Evolutionary conservation across 2,113 vertebrate genomes (phyloP), one percentile per base, ranked within the genome.

Genomic region (Phylloscopus trochiloides): DNA sequence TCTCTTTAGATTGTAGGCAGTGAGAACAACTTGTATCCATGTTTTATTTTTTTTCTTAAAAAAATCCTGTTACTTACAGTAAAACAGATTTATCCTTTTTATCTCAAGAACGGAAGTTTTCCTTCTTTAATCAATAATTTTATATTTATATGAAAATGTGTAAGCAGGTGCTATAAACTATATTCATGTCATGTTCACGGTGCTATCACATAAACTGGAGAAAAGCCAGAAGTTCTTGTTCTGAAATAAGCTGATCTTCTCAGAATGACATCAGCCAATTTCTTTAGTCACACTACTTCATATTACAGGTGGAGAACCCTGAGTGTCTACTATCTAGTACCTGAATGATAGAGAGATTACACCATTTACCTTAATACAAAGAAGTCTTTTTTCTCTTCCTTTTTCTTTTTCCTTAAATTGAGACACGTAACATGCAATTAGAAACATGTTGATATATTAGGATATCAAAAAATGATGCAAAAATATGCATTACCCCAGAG

Each of bases 341-440:
- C 38, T 59, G 36, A 87, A 81, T 38, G 9, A 4, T 14, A 88
- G 45, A 45, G 14, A 62, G 11, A 34, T 73, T 45, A 45, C 14
- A 7, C 3, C 26, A n/a, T 45, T 85, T 45, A 36, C 17, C 47
- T 70, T 43, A 55, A 19, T 29, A 47, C 6, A 61, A 61, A 31
- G 15, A 75, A 70, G 8, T 6, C 2, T 65, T 82, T 78, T 76
- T 61, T 70, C 14, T 65, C 5, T 74, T 25, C 11, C 16, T 38
- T 54, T 48, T 66, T 10, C 7, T 25, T 43, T 22, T 57, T 45
- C 26, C 36, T 77, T 45, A 43, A 50, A 43, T 24, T 52, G 17
- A 92, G 36, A 57, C 10, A 31, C 0, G 0, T 28, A 61, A 50
- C 7, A 10, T 29, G 7, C 22, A 55, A 29, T 55, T 71, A 75